Percentiles rank a stretch among this genome's conserved stretches.
These are phyloP conservation scores for Meloidogyne exigua DNA, from an alignment of 1,140 invertebrate genomes.

Conservation along the genomic window DNA sequence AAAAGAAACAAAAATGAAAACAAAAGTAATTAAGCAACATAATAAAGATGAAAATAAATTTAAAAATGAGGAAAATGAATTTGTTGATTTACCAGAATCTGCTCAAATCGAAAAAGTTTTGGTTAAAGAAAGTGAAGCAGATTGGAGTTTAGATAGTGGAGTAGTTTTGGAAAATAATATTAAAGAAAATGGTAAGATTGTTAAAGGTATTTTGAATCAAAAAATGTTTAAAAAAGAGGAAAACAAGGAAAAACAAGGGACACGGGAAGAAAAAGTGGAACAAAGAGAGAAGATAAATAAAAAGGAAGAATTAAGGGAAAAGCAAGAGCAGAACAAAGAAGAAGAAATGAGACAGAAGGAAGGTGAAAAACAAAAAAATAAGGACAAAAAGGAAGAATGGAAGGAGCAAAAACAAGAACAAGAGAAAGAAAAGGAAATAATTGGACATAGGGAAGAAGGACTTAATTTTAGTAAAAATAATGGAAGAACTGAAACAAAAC, in stretches of 20 bases:
- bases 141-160: neutral
- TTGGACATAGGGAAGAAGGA: neutral
- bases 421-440: neutral
- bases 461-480: neutral
- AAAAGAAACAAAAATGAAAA: neutral
- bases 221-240: neutral
- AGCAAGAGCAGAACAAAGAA: neutral
- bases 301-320: neutral
- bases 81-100: neutral
- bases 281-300: neutral
- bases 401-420: neutral
- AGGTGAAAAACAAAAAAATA: neutral
- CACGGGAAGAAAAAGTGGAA: neutral
- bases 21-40: neutral
- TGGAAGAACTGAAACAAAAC: neutral
- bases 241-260: neutral
- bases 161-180: neutral
- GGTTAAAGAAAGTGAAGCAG: constrained; percentile 4
- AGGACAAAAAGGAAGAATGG: neutral
- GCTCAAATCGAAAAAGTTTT: neutral
- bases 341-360: neutral
- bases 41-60: constrained; percentile 3
- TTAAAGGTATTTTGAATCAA: neutral
- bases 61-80: neutral
- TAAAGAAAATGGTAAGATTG: neutral